These are phyloP conservation scores for Napeogenes sylphis DNA, from an alignment of 2,888 invertebrate genomes.

Conservation along the genomic window DNA sequence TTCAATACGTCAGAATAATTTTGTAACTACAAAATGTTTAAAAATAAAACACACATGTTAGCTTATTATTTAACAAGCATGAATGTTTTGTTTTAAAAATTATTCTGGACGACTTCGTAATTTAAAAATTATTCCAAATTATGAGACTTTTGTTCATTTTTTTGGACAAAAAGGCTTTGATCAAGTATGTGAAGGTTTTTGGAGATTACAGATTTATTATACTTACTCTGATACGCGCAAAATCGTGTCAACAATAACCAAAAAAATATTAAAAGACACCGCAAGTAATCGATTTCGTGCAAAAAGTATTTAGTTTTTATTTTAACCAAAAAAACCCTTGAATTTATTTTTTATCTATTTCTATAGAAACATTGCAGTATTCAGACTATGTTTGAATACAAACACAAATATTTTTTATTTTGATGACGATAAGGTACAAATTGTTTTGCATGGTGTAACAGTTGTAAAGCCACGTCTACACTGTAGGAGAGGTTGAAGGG, in stretches of 20 bases:
- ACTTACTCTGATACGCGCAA: neutral
- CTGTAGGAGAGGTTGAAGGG: conserved; percentile 32
- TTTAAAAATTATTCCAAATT: no score
- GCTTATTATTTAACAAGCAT: no score
- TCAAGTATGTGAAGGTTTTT: no score
- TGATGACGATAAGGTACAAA: neutral
- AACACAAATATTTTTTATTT: neutral
- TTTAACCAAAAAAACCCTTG: neutral
- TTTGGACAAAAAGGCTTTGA: no score
- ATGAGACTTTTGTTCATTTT: no score
- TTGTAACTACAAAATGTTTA: no score
- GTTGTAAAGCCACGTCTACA: conserved; percentile 16
- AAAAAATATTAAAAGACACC: conserved; percentile 19
- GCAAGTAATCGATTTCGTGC: conserved; percentile 22
- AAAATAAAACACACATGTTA: no score
- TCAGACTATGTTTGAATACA: neutral
- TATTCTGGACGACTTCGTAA: no score
- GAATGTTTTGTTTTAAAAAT: no score
- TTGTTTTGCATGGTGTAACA: neutral
- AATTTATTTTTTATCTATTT: neutral
- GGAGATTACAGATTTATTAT: neutral
- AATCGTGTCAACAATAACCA: conserved; percentile 17
- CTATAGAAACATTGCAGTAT: conserved; percentile 10
- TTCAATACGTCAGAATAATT: no score
- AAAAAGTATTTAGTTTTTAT: conserved; percentile 11